phyloP scores from a whole-genome alignment of 2,113 vertebrate species.

The Steatornis caripensis region DNA sequence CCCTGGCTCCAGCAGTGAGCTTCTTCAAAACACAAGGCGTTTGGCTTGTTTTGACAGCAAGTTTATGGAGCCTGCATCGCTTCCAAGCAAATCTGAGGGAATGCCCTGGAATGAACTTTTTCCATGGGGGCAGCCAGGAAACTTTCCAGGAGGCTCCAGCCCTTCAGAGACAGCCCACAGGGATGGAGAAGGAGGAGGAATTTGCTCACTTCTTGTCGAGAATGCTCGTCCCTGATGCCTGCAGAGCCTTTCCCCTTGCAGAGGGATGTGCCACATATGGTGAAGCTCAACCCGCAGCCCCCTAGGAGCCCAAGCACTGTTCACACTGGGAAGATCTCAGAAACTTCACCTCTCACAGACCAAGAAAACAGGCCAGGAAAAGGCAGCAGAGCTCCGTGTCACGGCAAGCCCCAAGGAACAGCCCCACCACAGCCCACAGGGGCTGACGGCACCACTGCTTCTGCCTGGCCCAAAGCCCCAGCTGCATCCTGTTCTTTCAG shows the following conservation, averaged over 20 bases:
- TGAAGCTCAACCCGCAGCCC: background rate
- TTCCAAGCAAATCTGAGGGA: background rate
- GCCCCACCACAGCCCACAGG: fast-evolving
- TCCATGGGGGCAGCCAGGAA: constrained; percentile 16
- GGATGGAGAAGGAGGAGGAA: background rate
- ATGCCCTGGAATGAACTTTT: constrained; percentile 40
- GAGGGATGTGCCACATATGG: background rate
- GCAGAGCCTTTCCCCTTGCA: background rate
- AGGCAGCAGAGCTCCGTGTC: background rate
- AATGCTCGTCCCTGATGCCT: background rate
- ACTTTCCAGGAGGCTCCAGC: background rate
- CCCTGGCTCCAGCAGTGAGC: background rate
- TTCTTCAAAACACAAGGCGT: background rate
- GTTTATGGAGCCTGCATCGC: background rate
- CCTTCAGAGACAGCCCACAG: background rate
- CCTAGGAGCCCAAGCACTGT: background rate
- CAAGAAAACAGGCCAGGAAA: background rate
- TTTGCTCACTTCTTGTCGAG: background rate
- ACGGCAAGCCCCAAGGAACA: fast-evolving
- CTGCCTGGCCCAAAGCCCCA: background rate
- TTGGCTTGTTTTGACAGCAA: background rate
- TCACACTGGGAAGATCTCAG: background rate
- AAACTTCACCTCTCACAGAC: background rate
- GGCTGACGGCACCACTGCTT: background rate
- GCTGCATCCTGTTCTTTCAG: background rate